phyloP scores from a whole-genome alignment of 2,113 vertebrate species.

The Heliornis fulica region DNA sequence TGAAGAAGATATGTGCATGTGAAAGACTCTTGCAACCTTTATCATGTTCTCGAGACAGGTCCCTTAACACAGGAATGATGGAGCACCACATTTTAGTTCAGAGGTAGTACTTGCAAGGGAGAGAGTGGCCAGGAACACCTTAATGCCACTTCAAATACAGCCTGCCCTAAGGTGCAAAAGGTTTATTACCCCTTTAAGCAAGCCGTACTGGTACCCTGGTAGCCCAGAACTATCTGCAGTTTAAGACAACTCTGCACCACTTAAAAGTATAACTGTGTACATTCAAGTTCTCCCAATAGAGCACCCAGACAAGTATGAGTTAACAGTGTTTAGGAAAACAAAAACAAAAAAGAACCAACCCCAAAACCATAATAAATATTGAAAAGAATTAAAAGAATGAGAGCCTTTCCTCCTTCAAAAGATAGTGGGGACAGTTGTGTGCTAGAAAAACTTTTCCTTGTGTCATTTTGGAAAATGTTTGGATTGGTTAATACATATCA shows the following conservation, averaged over 20 bases:
- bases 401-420: background rate
- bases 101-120: background rate
- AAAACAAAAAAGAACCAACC: background rate
- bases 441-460: background rate
- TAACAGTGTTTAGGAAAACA: background rate
- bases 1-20: background rate
- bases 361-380: background rate
- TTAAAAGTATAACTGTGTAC: background rate
- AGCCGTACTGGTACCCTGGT: background rate
- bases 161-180: background rate
- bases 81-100: background rate
- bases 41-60: fast-evolving
- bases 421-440: background rate
- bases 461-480: background rate
- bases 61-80: background rate
- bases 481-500: background rate
- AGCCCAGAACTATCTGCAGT: background rate
- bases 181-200: background rate
- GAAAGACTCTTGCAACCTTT: background rate
- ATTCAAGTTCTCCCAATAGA: background rate
- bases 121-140: background rate
- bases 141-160: background rate
- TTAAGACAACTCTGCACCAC: background rate
- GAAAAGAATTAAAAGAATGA: background rate
- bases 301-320: background rate